Conservation (phyloP, 2,888 invertebrate genomes). For the Phorcus lineatus region DNA sequence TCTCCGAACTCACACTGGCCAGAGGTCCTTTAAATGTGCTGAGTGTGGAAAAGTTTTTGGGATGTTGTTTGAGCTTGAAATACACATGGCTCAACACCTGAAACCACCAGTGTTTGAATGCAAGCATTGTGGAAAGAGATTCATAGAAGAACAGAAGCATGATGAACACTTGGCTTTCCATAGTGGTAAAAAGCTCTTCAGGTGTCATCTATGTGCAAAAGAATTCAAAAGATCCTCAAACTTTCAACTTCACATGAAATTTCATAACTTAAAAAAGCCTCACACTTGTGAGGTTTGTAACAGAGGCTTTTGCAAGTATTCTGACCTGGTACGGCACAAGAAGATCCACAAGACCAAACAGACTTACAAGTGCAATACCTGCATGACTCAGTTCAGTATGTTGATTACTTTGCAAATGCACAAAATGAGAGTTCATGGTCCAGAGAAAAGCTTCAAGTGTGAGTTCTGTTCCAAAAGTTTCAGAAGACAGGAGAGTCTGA, state of each 20-base stretch:
- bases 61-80: not conserved
- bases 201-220: not conserved
- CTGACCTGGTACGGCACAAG: constrained; percentile 1
- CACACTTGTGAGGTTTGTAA: constrained; percentile 1
- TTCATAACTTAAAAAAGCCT: not conserved
- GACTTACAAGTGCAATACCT: constrained; percentile 5
- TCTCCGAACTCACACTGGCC: constrained; percentile 8
- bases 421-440: not conserved
- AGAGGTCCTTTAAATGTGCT: not conserved
- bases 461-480: constrained; percentile 3
- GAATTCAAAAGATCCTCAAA: constrained; percentile 11
- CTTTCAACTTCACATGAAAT: not conserved
- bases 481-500: not conserved
- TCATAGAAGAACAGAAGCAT: not conserved
- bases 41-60: constrained; percentile 8
- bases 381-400: not conserved
- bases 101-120: not conserved
- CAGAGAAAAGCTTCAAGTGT: not conserved
- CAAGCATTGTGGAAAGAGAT: constrained; percentile 10
- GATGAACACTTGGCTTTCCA: not conserved
- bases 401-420: constrained; percentile 9
- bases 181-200: not conserved
- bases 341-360: constrained; percentile 8
- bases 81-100: not conserved
- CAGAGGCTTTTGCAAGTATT: not conserved